Conservation (phyloP, 2,113 vertebrate species). For the Beaufortia kweichowensis region DNA sequence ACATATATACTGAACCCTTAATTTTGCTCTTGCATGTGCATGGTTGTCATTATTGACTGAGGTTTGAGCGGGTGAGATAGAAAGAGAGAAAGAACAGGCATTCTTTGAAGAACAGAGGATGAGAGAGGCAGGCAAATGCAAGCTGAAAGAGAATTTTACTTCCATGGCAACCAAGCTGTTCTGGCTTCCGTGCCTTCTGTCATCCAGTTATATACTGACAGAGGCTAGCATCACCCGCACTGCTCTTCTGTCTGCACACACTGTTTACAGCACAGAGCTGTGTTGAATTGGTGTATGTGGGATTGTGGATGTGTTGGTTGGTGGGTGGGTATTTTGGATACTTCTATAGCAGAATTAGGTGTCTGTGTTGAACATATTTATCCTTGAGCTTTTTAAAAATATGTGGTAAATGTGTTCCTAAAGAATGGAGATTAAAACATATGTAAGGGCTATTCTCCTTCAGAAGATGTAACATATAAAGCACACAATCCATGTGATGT, state of each 20-base stretch:
- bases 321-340: slow-evolving; percentile 8
- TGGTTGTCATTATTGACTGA: slow-evolving; percentile 27
- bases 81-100: slow-evolving; percentile 37
- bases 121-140: slow-evolving; percentile 55
- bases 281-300: slow-evolving; percentile 13
- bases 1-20: slow-evolving; percentile 5
- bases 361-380: not conserved
- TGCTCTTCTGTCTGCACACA: slow-evolving; percentile 2
- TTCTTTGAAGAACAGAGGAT: slow-evolving; percentile 57
- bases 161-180: slow-evolving; percentile 60
- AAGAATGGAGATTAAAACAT: slow-evolving; percentile 5
- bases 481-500: not conserved
- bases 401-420: not conserved
- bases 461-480: not conserved
- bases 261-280: slow-evolving; percentile 7
- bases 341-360: not conserved
- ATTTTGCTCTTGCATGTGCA: slow-evolving; percentile 36
- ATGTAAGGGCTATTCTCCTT: slow-evolving; percentile 1
- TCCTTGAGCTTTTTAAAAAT: not conserved
- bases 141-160: slow-evolving; percentile 58
- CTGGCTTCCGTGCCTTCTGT: slow-evolving; percentile 53
- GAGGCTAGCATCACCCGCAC: slow-evolving; percentile 46
- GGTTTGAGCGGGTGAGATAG: slow-evolving; percentile 32
- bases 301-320: slow-evolving; percentile 1
- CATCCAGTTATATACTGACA: slow-evolving; percentile 39